These are phyloP conservation scores for Syrrhaptes paradoxus DNA, from an alignment of 2,113 vertebrate genomes.

Conservation along the genomic window DNA sequence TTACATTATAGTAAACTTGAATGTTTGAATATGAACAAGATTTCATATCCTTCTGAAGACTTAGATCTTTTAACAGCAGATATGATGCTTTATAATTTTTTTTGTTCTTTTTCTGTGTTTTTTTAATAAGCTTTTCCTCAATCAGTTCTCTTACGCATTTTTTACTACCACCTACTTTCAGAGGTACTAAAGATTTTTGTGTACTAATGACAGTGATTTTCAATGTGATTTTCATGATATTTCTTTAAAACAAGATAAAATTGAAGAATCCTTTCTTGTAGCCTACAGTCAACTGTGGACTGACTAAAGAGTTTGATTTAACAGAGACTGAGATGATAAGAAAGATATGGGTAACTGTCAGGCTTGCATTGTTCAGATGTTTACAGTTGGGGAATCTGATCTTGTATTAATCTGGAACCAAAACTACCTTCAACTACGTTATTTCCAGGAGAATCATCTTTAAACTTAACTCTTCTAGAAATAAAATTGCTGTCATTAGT, in stretches of 20 bases:
- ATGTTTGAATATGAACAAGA: neutral
- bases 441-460: neutral
- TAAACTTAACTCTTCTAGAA: neutral
- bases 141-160: neutral
- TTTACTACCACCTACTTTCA: neutral
- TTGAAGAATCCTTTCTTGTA: neutral
- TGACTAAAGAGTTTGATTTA: neutral
- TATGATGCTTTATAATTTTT: neutral
- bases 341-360: neutral
- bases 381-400: neutral
- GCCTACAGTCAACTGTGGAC: neutral
- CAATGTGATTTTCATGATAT: neutral
- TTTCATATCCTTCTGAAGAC: neutral
- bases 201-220: neutral
- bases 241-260: neutral
- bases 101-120: neutral
- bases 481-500: neutral
- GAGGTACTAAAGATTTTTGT: neutral
- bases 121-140: neutral
- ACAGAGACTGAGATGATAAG: neutral
- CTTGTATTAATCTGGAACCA: neutral
- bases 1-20: neutral
- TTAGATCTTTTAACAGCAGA: neutral
- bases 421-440: neutral
- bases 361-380: neutral